Conservation (phyloP, 1,140 invertebrate genomes). For the Orius insidiosus region DNA sequence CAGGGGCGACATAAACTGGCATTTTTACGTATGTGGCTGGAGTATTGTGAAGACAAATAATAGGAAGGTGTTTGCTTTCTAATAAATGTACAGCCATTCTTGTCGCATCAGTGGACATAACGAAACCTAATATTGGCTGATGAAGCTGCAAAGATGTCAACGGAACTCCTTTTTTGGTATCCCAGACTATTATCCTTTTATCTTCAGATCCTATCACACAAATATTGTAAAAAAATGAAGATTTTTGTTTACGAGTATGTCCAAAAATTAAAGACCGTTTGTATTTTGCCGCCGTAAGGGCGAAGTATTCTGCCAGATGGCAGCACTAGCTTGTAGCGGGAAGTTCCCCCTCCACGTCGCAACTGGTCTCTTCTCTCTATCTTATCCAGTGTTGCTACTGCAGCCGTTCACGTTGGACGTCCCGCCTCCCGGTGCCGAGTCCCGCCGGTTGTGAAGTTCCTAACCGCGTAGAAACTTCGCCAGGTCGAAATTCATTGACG, state of each 20-base stretch:
- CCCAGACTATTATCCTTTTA: constrained; percentile 65
- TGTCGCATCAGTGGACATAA: constrained; percentile 58
- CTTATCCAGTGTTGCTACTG: no score
- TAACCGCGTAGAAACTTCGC: no score
- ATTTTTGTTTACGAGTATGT: neutral
- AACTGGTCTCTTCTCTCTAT: no score
- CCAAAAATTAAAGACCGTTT: no score
- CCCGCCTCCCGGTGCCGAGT: no score
- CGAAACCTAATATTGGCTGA: constrained; percentile 51
- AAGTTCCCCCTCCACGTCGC: no score
- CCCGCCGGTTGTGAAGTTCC: no score
- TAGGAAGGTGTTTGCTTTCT: constrained; percentile 55
- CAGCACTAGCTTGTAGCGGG: no score
- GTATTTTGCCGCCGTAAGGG: no score
- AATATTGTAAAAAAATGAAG: neutral
- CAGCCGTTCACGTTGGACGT: no score
- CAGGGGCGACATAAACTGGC: constrained; percentile 56
- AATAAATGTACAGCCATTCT: constrained; percentile 52
- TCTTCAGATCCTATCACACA: constrained; percentile 50
- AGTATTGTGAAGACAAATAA: constrained; percentile 65
- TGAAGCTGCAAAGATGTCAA: constrained; percentile 58
- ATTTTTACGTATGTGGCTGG: constrained; percentile 65
- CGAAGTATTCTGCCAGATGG: no score
- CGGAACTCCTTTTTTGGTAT: constrained; percentile 54
- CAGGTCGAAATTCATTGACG: no score